Evolutionary conservation across 1,140 invertebrate genomes (phyloP).

Genomic region (Helicoverpa armigera): DNA sequence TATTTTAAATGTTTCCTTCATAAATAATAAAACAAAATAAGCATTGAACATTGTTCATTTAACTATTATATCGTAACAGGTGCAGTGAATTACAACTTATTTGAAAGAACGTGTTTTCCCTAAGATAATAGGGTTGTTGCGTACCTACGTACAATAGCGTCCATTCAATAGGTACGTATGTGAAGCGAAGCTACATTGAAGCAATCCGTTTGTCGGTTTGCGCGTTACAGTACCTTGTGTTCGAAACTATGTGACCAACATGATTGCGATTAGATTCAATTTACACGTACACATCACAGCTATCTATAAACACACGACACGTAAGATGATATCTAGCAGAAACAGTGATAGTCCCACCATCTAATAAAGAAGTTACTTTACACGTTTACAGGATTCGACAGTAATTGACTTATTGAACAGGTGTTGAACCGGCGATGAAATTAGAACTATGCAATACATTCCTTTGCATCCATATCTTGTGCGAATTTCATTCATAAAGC

Average conservation of each 20-base stretch:
- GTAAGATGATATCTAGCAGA: not conserved
- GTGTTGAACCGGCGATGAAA: constrained; percentile 6
- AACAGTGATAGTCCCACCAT: not conserved
- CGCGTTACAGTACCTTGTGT: not conserved
- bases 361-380: not conserved
- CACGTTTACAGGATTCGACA: not conserved
- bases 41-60: constrained; percentile 77
- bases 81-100: constrained; percentile 57
- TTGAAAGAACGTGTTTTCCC: constrained; percentile 27
- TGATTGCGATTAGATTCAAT: constrained; percentile 23
- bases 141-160: constrained; percentile 7
- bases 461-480: constrained; percentile 57
- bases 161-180: constrained; percentile 5
- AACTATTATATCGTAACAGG: constrained; percentile 55
- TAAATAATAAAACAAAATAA: constrained; percentile 86
- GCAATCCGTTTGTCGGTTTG: constrained; percentile 18
- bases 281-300: constrained; percentile 16
- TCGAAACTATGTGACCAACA: not conserved
- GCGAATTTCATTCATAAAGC: constrained; percentile 64
- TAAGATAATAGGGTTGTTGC: constrained; percentile 1
- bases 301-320: not conserved
- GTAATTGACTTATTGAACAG: constrained; percentile 31
- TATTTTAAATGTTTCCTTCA: constrained; percentile 80
- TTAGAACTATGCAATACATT: constrained; percentile 1
- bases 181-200: constrained; percentile 27